Base-by-base conservation (phyloP, 1,140 invertebrate genomes). In the Drosophila burlai region DNA sequence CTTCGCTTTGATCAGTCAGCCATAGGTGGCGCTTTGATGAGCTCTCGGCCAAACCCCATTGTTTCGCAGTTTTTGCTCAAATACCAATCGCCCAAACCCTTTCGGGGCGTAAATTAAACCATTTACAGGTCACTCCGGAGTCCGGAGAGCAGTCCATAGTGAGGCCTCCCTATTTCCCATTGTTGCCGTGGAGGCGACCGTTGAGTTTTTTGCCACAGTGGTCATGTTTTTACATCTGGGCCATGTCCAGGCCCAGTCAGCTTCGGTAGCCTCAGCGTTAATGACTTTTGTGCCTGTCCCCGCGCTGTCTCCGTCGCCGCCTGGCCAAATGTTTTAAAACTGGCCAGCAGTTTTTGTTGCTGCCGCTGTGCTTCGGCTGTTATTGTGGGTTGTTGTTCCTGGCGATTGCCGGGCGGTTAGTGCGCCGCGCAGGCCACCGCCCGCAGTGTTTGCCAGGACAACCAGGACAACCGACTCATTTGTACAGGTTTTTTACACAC, bases 141-240 rank as follows among this genome's bases (percentile, higher is more conserved):
- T 80, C 54, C 43, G 42, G 15, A 60, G 69, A 29, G 13, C 38
- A 29, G 13, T 18, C 31, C 7, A 29, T 29, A 29, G 68, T 29
- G 7, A 52, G 49, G 54, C 64, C 50, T 59, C 40, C 57, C 4
- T 78, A 62, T 78, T 69, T 71, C 58, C 62, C 45, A 58, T 73
- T 72, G 54, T 73, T 72, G 16, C 38, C 67, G 29, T 46, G 64
- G 67, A 89, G 76, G 76, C 74, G 83, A 84, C 65, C 80, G 84
- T 75, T 81, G 77, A 72, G 85, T 90, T 90, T 87, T 90, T 87
- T 87, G 75, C 76, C 85, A 84, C 85, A 84, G 81, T 87, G 84
- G 84, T 87, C 85, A 78, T 89, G 85, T 89, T 90, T 89, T 90
- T 87, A 87, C 84, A 89, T 84, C 83, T 87, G 83, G 83, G 83